These are phyloP conservation scores for Phania funesta DNA, from an alignment of 2,888 invertebrate species.

Conservation along the genomic window DNA sequence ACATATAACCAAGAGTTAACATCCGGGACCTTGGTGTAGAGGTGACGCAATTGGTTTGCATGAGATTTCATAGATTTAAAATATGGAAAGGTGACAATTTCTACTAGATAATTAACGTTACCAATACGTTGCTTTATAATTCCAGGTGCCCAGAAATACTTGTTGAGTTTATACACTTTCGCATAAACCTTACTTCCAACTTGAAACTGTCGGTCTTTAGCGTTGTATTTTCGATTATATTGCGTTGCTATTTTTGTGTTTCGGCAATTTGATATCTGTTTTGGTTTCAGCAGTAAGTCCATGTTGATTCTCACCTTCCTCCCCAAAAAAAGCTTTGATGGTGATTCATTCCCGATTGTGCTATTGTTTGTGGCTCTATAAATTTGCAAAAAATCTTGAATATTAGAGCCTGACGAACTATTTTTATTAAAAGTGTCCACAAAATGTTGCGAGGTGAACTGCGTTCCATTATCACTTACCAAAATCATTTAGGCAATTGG, in stretches of 20 bases:
- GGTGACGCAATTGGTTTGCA: conserved; percentile 9
- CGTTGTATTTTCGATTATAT: conserved; percentile 9
- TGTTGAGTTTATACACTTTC: conserved; percentile 26
- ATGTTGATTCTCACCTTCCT: conserved; percentile 23
- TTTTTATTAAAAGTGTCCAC: conserved; percentile 65
- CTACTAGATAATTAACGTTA: conserved; percentile 30
- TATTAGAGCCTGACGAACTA: background rate
- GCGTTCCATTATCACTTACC: conserved; percentile 49
- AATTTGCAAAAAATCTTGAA: conserved; percentile 6
- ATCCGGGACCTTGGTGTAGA: background rate
- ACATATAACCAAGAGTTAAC: background rate
- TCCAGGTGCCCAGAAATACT: conserved; percentile 35
- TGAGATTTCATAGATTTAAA: background rate
- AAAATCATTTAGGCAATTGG: conserved; percentile 22
- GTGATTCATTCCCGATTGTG: background rate
- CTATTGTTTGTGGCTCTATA: conserved; percentile 15
- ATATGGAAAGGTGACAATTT: conserved; percentile 6
- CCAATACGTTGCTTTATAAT: background rate
- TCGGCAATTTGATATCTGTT: background rate
- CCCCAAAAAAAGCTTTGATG: conserved; percentile 25
- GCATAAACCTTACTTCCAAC: conserved; percentile 29
- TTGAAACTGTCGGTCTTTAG: background rate
- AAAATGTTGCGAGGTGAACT: conserved; percentile 69
- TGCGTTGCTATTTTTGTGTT: conserved; percentile 13
- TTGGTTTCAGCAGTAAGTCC: background rate